Base-by-base conservation (phyloP, 2,888 invertebrate genomes). In the Synergus laeviventris region DNA sequence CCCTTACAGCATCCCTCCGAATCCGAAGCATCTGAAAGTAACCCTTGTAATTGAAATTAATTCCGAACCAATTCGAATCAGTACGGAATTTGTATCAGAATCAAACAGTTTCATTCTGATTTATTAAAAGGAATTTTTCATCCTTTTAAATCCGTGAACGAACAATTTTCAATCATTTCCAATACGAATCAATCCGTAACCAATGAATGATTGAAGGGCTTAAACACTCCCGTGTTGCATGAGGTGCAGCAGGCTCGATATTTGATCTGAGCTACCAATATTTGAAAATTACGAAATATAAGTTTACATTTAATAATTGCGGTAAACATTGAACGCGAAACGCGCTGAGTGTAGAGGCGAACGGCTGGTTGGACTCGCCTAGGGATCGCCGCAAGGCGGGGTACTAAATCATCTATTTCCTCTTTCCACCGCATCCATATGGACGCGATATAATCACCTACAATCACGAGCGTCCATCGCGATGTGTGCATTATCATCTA, bases 281-380 rank as follows among this genome's bases (percentile, higher is more conserved):
- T 90, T 90, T 90, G 89, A 86, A 88, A 89, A 89, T 90, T 90
- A 89, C 87, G 87, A 89, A 89, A 89, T 89, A 89, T 89, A 89
- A 90, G 89, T 89, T 89, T 89, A 89, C 89, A 89, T 90, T 90
- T 89, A 89, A 90, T 90, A 90, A 90, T 90, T 89, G 89, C 87
- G 89, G 90, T 89, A 90, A 90, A 89, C 88, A 90, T 84, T 85
- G 85, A 84, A 86, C 85, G 87, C 83, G 86, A 84, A 83, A 83
- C 86, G 86, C 86, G 87, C 85, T 85, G 85, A 86, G 80, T 83
- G 85, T 82, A 82, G 81, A 82, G 83, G 77, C 64, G 81, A 79
- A 78, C 76, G 75, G 74, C 73, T 76, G 75, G 61, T 62, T 62
- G 42, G 66, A 74, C 61, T 77, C 79, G 75, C 79, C 84, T 83